Conservation (phyloP, 2,888 invertebrate species). For the Tetrapedia diversipes region DNA sequence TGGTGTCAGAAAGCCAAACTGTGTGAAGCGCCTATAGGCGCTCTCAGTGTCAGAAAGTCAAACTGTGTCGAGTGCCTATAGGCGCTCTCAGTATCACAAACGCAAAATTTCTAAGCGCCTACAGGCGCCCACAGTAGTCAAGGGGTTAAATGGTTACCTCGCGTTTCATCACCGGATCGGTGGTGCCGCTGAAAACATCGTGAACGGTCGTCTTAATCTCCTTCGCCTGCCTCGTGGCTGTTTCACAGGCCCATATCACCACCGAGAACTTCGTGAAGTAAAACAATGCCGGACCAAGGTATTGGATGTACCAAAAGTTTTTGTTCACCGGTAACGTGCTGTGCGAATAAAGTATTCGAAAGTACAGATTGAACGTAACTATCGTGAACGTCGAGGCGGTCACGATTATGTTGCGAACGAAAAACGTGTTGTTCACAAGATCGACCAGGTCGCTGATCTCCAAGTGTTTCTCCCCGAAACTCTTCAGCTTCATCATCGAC, state of each 20-base stretch:
- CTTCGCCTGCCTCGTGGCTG: conserved; percentile 62
- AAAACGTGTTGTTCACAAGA: conserved; percentile 69
- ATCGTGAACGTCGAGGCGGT: conserved; percentile 72
- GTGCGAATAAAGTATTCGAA: not conserved
- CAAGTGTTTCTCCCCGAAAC: conserved; percentile 69
- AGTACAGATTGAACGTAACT: conserved; percentile 71
- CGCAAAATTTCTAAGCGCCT: no score
- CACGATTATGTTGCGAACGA: conserved; percentile 64
- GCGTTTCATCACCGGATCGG: conserved; percentile 55
- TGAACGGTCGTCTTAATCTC: conserved; percentile 69
- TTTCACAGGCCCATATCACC: conserved; percentile 71
- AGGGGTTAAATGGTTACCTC: conserved; percentile 53
- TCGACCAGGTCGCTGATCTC: conserved; percentile 70
- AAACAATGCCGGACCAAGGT: conserved; percentile 56
- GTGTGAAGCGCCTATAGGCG: no score
- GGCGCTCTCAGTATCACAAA: no score
- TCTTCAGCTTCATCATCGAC: conserved; percentile 68
- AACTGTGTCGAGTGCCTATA: no score
- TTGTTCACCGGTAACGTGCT: not conserved
- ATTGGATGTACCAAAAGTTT: conserved; percentile 68
- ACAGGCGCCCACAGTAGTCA: no score
- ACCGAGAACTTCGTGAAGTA: conserved; percentile 63
- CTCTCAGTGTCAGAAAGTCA: no score
- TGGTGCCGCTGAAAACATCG: conserved; percentile 66
- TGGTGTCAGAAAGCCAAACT: no score